Evolutionary conservation across 2,888 invertebrate genomes (phyloP).

Genomic region (Hirudinaria manillensis): DNA sequence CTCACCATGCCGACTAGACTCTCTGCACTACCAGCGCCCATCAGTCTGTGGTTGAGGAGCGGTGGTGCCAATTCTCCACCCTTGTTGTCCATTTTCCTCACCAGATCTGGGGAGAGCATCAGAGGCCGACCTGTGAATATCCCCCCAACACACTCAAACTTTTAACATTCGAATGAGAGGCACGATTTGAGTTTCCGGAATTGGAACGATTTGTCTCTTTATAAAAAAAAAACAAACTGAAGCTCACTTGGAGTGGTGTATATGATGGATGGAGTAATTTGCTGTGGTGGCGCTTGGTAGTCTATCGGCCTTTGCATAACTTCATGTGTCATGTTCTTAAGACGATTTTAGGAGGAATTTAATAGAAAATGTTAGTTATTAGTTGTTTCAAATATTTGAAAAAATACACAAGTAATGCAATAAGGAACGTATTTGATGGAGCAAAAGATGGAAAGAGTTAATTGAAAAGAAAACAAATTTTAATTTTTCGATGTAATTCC

Average conservation of each 20-base stretch:
- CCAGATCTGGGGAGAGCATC: constrained; percentile 32
- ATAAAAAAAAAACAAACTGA: no score
- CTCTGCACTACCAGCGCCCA: constrained; percentile 29
- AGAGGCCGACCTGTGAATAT: constrained; percentile 31
- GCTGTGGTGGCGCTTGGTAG: constrained; percentile 23
- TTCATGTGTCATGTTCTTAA: constrained; percentile 28
- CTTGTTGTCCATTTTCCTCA: constrained; percentile 13
- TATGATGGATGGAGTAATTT: background rate
- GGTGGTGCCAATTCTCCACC: background rate
- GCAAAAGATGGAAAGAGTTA: no score
- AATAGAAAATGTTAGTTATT: background rate
- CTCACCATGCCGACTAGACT: constrained; percentile 33
- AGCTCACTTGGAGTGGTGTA: constrained; percentile 31
- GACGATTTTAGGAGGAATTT: background rate
- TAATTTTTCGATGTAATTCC: no score
- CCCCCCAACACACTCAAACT: no score
- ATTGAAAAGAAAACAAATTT: no score
- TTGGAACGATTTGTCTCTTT: no score
- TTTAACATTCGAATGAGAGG: no score
- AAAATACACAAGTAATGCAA: no score
- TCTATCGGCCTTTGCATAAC: constrained; percentile 31
- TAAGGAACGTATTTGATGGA: no score
- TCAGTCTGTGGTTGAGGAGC: background rate
- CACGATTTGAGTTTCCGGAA: no score
- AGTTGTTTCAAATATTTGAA: background rate